Evolutionary conservation across 2,888 invertebrate species (phyloP).

Genomic region (Drosophila kokeensis): DNA sequence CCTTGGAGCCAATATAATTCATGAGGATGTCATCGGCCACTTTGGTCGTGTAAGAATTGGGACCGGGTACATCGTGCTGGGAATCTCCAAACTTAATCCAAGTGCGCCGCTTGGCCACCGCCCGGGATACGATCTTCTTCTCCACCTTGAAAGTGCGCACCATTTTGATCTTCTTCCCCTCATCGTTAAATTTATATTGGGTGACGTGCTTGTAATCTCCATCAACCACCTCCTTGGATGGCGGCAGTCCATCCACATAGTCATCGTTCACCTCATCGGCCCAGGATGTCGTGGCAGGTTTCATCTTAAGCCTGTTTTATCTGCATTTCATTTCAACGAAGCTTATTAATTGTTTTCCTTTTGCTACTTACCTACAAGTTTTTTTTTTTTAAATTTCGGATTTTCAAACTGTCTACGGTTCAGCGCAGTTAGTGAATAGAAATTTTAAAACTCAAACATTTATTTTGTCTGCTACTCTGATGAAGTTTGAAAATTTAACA

Average conservation of each 20-base stretch:
- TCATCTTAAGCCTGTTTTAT: constrained; percentile 81
- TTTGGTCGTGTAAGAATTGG: constrained; percentile 98
- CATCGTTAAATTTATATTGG: constrained; percentile 95
- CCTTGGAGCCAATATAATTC: constrained; percentile 95
- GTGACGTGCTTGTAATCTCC: constrained; percentile 96
- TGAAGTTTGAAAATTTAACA: neutral
- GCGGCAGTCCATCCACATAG: constrained; percentile 89
- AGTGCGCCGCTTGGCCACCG: constrained; percentile 95
- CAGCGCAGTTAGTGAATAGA: neutral
- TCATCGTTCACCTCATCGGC: constrained; percentile 98
- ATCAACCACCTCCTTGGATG: constrained; percentile 91
- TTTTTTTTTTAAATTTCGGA: constrained; percentile 1
- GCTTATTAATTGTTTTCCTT: too few relatives aligned
- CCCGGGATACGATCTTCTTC: constrained; percentile 94
- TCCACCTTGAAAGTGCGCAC: constrained; percentile 97
- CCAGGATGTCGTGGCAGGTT: constrained; percentile 95
- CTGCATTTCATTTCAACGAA: neutral
- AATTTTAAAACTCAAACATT: neutral
- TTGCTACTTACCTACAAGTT: neutral
- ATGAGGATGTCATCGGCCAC: constrained; percentile 97
- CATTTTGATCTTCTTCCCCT: constrained; percentile 94
- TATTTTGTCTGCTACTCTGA: constrained; percentile 8
- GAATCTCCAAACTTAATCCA: constrained; percentile 98
- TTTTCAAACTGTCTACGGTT: neutral
- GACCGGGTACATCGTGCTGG: constrained; percentile 95